These are phyloP conservation scores for Tychaedon coryphoeus DNA, from an alignment of 2,113 vertebrate species.

Conservation along the genomic window DNA sequence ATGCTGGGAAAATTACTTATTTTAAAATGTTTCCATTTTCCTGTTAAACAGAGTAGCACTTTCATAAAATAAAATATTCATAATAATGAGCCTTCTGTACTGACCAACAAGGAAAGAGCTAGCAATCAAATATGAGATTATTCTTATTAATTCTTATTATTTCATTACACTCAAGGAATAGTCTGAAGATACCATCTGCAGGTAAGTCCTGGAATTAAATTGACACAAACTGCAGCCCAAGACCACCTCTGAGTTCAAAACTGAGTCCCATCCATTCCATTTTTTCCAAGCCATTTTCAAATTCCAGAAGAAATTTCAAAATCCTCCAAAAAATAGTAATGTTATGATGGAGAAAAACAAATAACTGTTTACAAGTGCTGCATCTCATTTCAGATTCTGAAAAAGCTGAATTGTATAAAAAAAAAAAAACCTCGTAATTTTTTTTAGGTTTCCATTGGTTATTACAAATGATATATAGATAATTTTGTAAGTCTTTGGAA, in stretches of 20 bases:
- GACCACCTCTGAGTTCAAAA: background rate
- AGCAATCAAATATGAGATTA: background rate
- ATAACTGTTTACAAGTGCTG: background rate
- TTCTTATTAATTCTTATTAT: background rate
- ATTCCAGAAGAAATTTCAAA: background rate
- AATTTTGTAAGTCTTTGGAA: background rate
- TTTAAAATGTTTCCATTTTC: background rate
- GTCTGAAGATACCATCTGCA: background rate
- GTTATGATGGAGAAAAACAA: background rate
- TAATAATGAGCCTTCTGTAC: background rate
- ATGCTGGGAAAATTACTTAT: background rate
- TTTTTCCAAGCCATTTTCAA: background rate
- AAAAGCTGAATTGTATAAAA: background rate
- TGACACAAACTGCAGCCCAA: background rate
- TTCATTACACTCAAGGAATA: background rate
- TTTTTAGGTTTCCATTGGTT: background rate
- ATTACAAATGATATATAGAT: background rate
- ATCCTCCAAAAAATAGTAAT: background rate
- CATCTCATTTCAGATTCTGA: background rate
- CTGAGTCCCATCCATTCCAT: background rate
- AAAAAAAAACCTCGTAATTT: too few relatives aligned
- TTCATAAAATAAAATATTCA: background rate
- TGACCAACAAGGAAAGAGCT: background rate
- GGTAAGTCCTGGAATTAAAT: background rate
- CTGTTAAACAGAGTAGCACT: background rate